Evolutionary conservation across 2,888 invertebrate species (phyloP).

Genomic region (Drosophila niveifrons): DNA sequence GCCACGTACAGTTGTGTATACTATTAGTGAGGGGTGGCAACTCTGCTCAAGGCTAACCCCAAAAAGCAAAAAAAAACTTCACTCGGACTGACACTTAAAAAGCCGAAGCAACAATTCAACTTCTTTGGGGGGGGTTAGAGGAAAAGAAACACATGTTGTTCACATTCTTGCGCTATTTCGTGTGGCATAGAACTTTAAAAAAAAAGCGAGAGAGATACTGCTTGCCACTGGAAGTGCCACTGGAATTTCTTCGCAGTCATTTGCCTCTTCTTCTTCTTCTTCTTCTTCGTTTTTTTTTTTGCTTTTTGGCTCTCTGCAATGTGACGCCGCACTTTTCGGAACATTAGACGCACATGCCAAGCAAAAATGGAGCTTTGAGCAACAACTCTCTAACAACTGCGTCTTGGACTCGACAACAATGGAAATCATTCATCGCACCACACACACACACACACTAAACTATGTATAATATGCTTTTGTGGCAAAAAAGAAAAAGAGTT

Average conservation of each 20-base stretch:
- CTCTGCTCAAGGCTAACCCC: constrained; percentile 47
- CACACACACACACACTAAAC: constrained; percentile 9
- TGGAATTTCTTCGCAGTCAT: constrained; percentile 11
- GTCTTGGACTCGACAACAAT: constrained; percentile 65
- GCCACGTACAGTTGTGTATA: constrained; percentile 34
- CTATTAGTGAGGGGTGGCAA: constrained; percentile 23
- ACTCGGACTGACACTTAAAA: constrained; percentile 46
- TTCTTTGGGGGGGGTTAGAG: constrained; percentile 1
- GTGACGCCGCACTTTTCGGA: constrained; percentile 64
- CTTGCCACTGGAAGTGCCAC: constrained; percentile 11
- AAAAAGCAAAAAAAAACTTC: neutral
- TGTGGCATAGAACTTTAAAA: constrained; percentile 24
- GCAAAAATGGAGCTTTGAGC: constrained; percentile 10
- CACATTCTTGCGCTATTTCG: constrained; percentile 29
- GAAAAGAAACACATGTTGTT: constrained; percentile 56
- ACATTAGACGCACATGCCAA: constrained; percentile 50
- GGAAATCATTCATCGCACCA: constrained; percentile 68
- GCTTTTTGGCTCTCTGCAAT: constrained; percentile 36
- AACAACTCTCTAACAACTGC: constrained; percentile 51
- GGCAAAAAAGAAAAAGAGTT: constrained; percentile 66
- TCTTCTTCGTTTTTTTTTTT: neutral
- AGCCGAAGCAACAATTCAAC: constrained; percentile 30
- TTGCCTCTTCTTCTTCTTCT: no score
- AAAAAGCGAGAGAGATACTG: constrained; percentile 30
- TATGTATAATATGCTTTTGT: no score